phyloP scores from a whole-genome alignment of 2,113 vertebrate species.

The Silurus meridionalis region DNA sequence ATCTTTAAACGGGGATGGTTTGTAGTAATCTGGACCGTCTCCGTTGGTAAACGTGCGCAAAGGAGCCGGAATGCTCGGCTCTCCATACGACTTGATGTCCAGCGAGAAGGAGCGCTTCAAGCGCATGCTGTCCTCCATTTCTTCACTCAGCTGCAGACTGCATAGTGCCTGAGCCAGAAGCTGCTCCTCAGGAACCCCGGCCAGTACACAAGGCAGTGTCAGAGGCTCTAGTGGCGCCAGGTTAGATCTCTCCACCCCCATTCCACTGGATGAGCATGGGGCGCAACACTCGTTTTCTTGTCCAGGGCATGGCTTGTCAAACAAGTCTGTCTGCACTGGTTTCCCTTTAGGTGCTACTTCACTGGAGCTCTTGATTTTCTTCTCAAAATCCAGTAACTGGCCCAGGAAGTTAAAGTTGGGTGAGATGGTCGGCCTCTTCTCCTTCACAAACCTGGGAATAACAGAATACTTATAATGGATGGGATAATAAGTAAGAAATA shows the following conservation, averaged over 20 bases:
- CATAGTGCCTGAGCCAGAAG: conserved; percentile 77
- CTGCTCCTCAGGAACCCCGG: conserved; percentile 65
- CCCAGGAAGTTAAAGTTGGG: conserved; percentile 84
- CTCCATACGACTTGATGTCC: conserved; percentile 85
- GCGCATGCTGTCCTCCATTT: conserved; percentile 78
- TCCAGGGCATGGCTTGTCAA: not conserved
- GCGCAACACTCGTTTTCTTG: not conserved
- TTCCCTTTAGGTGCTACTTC: conserved; percentile 54
- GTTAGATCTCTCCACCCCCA: not conserved
- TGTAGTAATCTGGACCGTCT: conserved; percentile 78
- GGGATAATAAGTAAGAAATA: no score
- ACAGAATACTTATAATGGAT: not conserved
- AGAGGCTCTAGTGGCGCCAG: conserved; percentile 51
- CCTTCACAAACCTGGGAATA: conserved; percentile 78
- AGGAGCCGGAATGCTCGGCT: conserved; percentile 34
- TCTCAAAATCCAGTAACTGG: conserved; percentile 91
- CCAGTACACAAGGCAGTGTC: conserved; percentile 55
- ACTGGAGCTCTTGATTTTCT: conserved; percentile 80
- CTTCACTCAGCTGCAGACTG: conserved; percentile 77
- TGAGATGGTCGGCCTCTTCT: conserved; percentile 78
- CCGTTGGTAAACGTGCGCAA: conserved; percentile 64
- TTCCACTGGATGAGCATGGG: not conserved
- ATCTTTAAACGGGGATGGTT: conserved; percentile 74
- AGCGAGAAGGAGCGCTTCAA: conserved; percentile 93
- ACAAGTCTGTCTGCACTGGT: conserved; percentile 24